phyloP scores from a whole-genome alignment of 2,888 invertebrate species.

The Euplagia quadripunctaria region DNA sequence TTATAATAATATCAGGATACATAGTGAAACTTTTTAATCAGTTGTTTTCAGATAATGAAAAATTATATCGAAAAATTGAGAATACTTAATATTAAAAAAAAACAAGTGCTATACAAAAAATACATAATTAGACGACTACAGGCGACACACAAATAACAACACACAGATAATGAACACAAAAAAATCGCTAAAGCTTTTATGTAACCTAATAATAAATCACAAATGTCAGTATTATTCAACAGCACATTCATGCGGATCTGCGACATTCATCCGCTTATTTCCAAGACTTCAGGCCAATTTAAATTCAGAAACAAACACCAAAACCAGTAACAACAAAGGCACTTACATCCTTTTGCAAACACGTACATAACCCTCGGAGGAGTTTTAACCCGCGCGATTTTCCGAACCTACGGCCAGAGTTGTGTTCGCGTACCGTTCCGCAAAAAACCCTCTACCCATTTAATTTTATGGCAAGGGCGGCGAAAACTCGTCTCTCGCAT shows the following conservation, averaged over 20 bases:
- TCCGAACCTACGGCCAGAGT: conserved; percentile 56
- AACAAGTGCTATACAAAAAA: not conserved
- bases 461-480: conserved; percentile 79
- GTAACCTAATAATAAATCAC: not conserved
- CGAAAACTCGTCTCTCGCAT: conserved; percentile 68
- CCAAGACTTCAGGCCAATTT: conserved; percentile 11
- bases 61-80: too few species aligned
- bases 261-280: not conserved
- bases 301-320: conserved; percentile 20
- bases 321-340: conserved; percentile 21
- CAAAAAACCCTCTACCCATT: conserved; percentile 70
- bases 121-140: not conserved
- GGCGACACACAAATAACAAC: not conserved
- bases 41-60: too few species aligned
- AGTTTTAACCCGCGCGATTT: conserved; percentile 55
- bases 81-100: not conserved
- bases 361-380: conserved; percentile 47
- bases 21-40: too few species aligned
- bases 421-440: conserved; percentile 54
- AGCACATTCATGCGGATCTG: not conserved
- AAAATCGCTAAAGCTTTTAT: not conserved
- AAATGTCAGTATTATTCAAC: not conserved
- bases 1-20: too few species aligned
- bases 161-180: not conserved
- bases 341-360: conserved; percentile 40